Percentiles rank a stretch among this genome's conserved stretches.
Evolutionary conservation across 2,797 vertebrate genomes (phyloP).

Genomic region (Tragopan temminckii): DNA sequence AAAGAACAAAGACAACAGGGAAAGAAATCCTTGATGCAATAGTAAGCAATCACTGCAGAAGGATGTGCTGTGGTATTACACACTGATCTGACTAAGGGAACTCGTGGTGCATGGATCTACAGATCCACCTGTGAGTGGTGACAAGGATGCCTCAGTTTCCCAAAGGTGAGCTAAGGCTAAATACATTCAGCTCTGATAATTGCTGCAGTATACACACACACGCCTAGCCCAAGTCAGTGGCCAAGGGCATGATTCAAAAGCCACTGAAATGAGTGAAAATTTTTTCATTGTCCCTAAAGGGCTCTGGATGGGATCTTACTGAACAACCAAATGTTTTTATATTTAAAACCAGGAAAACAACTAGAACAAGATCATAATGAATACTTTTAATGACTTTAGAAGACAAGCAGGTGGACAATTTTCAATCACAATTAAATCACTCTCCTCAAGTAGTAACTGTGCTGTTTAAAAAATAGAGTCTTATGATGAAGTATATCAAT

Average conservation of each 20-base stretch:
- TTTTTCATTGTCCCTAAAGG: background rate
- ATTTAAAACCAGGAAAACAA: slow-evolving; percentile 8
- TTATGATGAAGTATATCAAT: background rate
- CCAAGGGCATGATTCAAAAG: background rate
- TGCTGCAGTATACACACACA: background rate
- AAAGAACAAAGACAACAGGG: background rate
- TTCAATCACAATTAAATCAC: slow-evolving; percentile 1
- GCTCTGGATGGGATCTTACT: background rate
- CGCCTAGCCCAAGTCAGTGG: background rate
- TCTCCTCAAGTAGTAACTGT: background rate
- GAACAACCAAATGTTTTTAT: background rate
- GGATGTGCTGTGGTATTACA: background rate
- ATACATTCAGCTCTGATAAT: background rate
- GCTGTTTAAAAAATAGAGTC: background rate
- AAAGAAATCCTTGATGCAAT: slow-evolving; percentile 31
- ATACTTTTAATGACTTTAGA: background rate
- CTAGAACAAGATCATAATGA: background rate
- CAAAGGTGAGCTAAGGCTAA: slow-evolving; percentile 34
- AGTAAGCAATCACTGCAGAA: background rate
- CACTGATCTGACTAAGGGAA: background rate
- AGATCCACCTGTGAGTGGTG: slow-evolving; percentile 43
- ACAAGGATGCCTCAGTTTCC: slow-evolving; percentile 3
- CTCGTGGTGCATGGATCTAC: background rate
- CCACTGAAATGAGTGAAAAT: background rate
- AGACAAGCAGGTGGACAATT: slow-evolving; percentile 21